Percentiles rank a stretch among this genome's conserved stretches.
Evolutionary conservation across 2,797 vertebrate species (phyloP).

Genomic region (Myotis planiceps): DNA sequence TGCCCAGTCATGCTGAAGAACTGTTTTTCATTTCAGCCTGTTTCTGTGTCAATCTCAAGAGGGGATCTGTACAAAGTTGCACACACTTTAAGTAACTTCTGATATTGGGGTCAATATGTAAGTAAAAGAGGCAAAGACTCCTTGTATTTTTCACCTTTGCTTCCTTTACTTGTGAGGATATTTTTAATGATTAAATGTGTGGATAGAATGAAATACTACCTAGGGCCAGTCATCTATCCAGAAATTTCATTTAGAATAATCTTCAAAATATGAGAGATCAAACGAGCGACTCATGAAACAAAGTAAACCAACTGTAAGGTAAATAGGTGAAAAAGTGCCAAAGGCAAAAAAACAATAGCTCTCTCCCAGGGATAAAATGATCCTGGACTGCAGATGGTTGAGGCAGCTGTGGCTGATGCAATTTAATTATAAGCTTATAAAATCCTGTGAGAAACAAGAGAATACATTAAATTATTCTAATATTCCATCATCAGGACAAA

Average conservation of each 20-base stretch:
- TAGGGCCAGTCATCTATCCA: neutral
- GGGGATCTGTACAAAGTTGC: neutral
- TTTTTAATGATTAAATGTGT: conserved; percentile 20
- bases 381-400: neutral
- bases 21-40: neutral
- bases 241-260: conserved; percentile 37
- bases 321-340: neutral
- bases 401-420: neutral
- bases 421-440: conserved; percentile 25
- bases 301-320: neutral
- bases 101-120: neutral
- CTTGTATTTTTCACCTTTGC: neutral
- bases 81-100: neutral
- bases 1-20: conserved; percentile 55
- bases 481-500: conserved; percentile 32
- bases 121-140: neutral
- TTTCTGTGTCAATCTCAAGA: neutral
- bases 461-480: conserved; percentile 33
- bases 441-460: conserved; percentile 47
- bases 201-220: conserved; percentile 31
- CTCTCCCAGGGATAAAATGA: neutral
- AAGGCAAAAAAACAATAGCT: neutral
- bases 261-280: neutral
- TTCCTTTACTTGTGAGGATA: neutral
- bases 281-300: conserved; percentile 1